Conservation (phyloP, 2,113 vertebrate species). For the Serilophus lunatus region DNA sequence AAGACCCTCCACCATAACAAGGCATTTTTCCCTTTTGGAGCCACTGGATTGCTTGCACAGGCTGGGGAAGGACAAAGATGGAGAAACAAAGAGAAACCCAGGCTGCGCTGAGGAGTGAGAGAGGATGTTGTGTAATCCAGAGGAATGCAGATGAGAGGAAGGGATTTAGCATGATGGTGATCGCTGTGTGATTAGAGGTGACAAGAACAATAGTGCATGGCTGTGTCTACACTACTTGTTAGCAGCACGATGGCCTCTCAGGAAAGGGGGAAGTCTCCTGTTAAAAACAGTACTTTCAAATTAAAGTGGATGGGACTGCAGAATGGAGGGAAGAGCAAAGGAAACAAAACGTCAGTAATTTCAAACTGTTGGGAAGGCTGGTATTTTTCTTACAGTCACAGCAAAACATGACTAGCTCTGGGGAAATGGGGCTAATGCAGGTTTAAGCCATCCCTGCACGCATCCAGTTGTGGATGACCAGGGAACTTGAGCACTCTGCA, state of each 20-base stretch:
- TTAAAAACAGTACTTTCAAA: not conserved
- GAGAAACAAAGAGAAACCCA: not conserved
- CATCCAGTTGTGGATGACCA: not conserved
- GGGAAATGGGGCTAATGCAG: not conserved
- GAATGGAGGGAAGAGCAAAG: not conserved
- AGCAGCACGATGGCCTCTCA: not conserved
- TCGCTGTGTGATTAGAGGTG: not conserved
- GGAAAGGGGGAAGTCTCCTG: not conserved
- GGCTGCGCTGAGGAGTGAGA: not conserved
- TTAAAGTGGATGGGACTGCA: not conserved
- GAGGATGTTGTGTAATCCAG: not conserved
- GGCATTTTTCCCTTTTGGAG: not conserved
- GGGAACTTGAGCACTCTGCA: not conserved
- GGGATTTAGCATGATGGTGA: not conserved
- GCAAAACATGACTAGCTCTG: not conserved
- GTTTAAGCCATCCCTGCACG: not conserved
- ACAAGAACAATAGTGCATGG: not conserved
- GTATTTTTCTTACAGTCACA: not conserved
- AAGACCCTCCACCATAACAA: not conserved
- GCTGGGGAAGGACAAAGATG: not conserved
- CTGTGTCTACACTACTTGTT: not conserved
- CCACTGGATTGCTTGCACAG: not conserved
- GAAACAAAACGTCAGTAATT: not conserved
- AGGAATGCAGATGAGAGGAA: not conserved
- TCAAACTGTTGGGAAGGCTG: not conserved